Percentiles rank a stretch among this genome's conserved stretches.
These are phyloP conservation scores for Zosterops borbonicus DNA, from an alignment of 2,113 vertebrate species.

Conservation along the genomic window DNA sequence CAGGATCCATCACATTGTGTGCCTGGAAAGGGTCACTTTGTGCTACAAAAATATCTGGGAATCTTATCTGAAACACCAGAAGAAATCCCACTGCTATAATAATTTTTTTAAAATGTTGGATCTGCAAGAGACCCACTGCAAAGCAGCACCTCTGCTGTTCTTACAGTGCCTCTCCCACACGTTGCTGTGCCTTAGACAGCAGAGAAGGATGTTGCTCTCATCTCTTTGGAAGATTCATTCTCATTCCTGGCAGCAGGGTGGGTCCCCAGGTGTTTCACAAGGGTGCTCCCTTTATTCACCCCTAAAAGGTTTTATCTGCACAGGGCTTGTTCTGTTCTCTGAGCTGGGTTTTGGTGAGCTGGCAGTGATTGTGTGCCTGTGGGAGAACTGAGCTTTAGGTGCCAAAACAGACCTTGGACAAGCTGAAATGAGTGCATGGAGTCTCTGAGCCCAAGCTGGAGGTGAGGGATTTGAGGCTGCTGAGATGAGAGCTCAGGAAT, in stretches of 20 bases:
- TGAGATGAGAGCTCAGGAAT: neutral
- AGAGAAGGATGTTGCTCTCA: neutral
- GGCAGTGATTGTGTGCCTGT: neutral
- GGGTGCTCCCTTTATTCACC: neutral
- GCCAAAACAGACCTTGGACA: neutral
- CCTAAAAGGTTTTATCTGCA: neutral
- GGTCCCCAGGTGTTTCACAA: neutral
- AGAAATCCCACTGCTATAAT: neutral
- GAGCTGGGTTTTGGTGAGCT: fast-evolving
- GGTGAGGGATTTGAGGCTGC: neutral
- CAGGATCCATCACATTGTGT: neutral
- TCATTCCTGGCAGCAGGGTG: neutral
- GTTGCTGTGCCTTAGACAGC: neutral
- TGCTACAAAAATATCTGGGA: neutral
- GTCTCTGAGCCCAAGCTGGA: neutral
- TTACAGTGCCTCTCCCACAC: neutral
- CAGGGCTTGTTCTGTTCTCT: neutral
- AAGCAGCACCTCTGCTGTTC: neutral
- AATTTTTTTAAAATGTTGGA: neutral
- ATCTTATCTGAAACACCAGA: neutral
- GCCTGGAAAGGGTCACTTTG: neutral
- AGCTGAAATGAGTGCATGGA: neutral
- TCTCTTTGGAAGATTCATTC: neutral
- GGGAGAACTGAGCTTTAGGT: neutral
- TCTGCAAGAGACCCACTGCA: neutral